Evolutionary conservation across 2,888 invertebrate genomes (phyloP).

Genomic region (Glaucopsyche alexis): DNA sequence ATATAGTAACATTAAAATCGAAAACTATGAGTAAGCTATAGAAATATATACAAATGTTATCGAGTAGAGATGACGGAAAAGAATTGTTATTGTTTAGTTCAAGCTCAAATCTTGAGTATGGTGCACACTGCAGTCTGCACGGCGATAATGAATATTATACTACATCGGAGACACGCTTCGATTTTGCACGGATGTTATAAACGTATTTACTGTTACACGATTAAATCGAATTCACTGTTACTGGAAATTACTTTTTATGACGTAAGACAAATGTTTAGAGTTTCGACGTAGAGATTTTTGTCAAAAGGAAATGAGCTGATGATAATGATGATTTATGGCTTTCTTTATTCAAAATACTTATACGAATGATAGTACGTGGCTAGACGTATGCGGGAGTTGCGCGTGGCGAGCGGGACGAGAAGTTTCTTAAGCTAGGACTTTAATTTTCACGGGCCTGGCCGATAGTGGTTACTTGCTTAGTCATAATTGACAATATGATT

Average conservation of each 20-base stretch:
- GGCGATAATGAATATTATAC: not conserved
- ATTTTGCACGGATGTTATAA: not conserved
- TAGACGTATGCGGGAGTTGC: too few species aligned
- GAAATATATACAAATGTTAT: not conserved
- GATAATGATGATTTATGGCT: too few species aligned
- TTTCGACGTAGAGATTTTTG: not conserved
- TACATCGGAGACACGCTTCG: not conserved
- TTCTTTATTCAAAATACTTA: too few species aligned
- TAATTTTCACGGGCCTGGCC: too few species aligned
- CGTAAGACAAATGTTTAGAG: not conserved
- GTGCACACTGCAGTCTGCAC: too few species aligned
- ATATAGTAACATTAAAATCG: not conserved
- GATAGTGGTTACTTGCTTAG: too few species aligned
- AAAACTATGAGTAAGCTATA: not conserved
- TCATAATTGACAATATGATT: too few species aligned
- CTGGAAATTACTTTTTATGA: not conserved
- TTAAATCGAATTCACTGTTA: not conserved
- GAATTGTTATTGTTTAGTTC: conserved; percentile 11
- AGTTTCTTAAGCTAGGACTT: too few species aligned
- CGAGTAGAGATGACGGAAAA: not conserved
- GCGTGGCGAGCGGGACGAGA: too few species aligned
- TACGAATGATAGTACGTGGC: too few species aligned
- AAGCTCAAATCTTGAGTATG: not conserved
- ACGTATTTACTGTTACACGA: not conserved
- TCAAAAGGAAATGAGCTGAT: not conserved